Conservation (phyloP, 2,888 invertebrate species). For the Endomychus coccineus region DNA sequence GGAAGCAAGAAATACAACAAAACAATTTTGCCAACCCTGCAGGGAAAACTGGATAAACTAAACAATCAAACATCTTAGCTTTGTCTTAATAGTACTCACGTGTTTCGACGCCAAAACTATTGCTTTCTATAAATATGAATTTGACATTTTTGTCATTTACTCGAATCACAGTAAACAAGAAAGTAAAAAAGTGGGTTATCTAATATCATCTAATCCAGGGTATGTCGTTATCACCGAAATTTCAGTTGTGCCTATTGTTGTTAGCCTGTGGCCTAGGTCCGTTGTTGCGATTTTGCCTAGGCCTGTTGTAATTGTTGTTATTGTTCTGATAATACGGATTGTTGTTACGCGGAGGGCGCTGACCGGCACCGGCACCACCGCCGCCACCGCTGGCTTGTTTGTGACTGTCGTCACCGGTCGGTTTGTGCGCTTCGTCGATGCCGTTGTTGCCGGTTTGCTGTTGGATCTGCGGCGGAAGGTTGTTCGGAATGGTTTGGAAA, state of each 20-base stretch:
- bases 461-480: constrained; percentile 21
- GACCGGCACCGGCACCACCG: constrained; percentile 20
- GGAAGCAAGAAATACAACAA: no score
- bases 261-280: constrained; percentile 8
- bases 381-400: constrained; percentile 21
- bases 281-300: constrained; percentile 31
- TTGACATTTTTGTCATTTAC: no score
- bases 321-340: constrained; percentile 34
- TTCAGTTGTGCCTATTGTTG: constrained; percentile 8
- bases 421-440: constrained; percentile 46
- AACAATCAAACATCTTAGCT: no score
- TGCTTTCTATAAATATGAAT: no score
- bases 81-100: no score
- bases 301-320: constrained; percentile 38
- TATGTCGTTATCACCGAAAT: no score
- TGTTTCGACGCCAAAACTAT: no score
- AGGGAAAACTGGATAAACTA: no score
- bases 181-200: no score
- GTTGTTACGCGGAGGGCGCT: constrained; percentile 23
- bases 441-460: constrained; percentile 29
- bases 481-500: constrained; percentile 38
- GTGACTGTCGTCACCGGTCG: constrained; percentile 42
- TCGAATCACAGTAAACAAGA: no score
- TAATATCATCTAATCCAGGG: no score
- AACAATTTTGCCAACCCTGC: no score